These are phyloP conservation scores for Oreonectes daqikongensis DNA, from an alignment of 2,797 vertebrate genomes.

Conservation along the genomic window DNA sequence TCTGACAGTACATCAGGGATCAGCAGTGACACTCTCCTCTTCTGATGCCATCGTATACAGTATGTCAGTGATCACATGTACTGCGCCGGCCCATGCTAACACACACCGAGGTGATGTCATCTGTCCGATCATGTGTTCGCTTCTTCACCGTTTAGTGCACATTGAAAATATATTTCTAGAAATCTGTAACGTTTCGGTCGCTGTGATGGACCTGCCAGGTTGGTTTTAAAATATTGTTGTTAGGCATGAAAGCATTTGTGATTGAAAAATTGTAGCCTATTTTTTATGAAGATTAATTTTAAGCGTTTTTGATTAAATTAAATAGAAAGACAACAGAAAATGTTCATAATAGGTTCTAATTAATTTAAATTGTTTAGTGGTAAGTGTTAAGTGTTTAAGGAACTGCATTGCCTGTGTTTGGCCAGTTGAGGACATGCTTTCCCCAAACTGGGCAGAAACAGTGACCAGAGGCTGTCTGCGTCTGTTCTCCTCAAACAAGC, in stretches of 20 bases:
- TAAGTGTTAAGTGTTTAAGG: slow-evolving; percentile 39
- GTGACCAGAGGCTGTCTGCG: neutral
- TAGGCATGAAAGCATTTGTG: neutral
- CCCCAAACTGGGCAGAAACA: slow-evolving; percentile 71
- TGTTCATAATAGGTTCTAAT: neutral
- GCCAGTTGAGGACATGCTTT: slow-evolving; percentile 85
- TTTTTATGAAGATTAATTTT: no score
- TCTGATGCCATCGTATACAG: slow-evolving; percentile 61
- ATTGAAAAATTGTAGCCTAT: no score
- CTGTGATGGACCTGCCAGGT: neutral
- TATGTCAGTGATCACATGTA: slow-evolving; percentile 50
- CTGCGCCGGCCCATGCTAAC: slow-evolving; percentile 36
- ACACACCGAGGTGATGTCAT: slow-evolving; percentile 50
- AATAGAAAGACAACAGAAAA: neutral
- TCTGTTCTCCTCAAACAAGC: slow-evolving; percentile 5
- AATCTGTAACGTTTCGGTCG: slow-evolving; percentile 22
- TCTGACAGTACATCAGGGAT: slow-evolving; percentile 77
- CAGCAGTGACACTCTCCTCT: slow-evolving; percentile 73
- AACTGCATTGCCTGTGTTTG: slow-evolving; percentile 77
- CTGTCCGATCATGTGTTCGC: slow-evolving; percentile 56
- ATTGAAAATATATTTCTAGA: slow-evolving; percentile 36
- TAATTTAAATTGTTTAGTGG: neutral
- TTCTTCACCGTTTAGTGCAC: slow-evolving; percentile 54
- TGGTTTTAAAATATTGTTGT: neutral
- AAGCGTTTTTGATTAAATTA: no score